These are phyloP conservation scores for Madoqua kirkii DNA, from an alignment of 2,113 vertebrate species.

Conservation along the genomic window DNA sequence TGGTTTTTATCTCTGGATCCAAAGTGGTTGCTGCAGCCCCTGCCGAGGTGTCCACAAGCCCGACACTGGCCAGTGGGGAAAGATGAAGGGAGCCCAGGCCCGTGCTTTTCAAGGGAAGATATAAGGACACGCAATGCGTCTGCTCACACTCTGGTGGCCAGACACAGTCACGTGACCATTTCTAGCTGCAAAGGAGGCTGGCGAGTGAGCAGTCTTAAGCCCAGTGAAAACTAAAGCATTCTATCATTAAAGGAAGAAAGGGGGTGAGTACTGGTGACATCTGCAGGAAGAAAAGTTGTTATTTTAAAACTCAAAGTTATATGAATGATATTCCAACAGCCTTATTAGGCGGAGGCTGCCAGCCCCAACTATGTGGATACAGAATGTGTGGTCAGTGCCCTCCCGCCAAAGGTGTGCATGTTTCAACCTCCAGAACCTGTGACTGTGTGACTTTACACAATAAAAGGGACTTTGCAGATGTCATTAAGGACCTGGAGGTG, in stretches of 20 bases:
- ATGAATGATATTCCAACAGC: not conserved
- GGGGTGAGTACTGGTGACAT: not conserved
- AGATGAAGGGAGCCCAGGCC: not conserved
- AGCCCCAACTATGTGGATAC: fast-evolving
- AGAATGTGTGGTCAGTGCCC: not conserved
- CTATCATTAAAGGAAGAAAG: not conserved
- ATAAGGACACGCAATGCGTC: not conserved
- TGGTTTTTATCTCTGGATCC: not conserved
- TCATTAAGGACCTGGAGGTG: not conserved
- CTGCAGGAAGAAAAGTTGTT: not conserved
- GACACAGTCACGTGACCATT: not conserved
- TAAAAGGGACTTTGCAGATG: not conserved
- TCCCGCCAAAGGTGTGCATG: not conserved
- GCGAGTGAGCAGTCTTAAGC: not conserved
- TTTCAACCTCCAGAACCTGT: not conserved
- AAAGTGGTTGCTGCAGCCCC: not conserved
- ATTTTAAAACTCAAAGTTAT: not conserved
- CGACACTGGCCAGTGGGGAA: not conserved
- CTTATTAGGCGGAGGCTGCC: not conserved
- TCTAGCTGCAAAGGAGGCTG: not conserved
- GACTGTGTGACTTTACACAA: not conserved
- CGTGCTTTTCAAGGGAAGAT: not conserved
- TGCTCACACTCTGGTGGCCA: not conserved
- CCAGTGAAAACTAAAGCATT: not conserved
- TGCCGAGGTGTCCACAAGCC: not conserved